Base-by-base conservation (phyloP, 2,113 vertebrate genomes). In the Mastomys natalensis region DNA sequence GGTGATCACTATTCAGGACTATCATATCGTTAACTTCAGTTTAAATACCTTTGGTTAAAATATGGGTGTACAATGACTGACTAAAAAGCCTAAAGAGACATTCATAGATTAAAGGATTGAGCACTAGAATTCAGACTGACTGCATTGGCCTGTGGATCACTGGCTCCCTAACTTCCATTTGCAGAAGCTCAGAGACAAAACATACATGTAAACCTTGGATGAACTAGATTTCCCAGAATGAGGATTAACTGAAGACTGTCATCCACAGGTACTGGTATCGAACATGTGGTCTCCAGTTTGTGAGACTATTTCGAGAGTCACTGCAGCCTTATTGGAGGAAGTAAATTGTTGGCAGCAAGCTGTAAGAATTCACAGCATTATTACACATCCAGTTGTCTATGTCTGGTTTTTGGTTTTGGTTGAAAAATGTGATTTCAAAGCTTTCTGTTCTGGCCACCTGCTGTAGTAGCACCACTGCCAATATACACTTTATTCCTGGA, bases 71-170 rank as follows among this genome's bases (percentile, higher is more conserved):
- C 34, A 73, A 48, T 73, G 77, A 90, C 17, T 15, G 11, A 29
- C 29, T 81, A 45, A 73, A 80, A 87, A 87, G 24, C 13, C 24
- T 94, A 77, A 87, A 66, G 53, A 90, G 89, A 78, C 81, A 90
- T 90, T 74, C 73, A 40, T 94, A 62, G 19, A 88, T 95, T 92
- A 95, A 92, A 55, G 53, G 92, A 82, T 87, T 91, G 92, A 66
- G 70, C 72, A 80, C 51, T 26, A 68, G 87, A 87, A 92, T 87
- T 73, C 74, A 94, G 21, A 85, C 21, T 70, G 62, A 91, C 43
- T 60, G 19, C 60, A 93, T 62, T 10, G 87, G 21, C 24, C 37
- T 94, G 21, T 70, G 37, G 5, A 58, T 89, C 87, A 45, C 72
- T 89, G 77, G 6, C 12, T 53, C 3, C 29, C 77, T 78, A 34